Evolutionary conservation across 1,140 invertebrate genomes (phyloP).

Genomic region (Scaptomyza hsui): DNA sequence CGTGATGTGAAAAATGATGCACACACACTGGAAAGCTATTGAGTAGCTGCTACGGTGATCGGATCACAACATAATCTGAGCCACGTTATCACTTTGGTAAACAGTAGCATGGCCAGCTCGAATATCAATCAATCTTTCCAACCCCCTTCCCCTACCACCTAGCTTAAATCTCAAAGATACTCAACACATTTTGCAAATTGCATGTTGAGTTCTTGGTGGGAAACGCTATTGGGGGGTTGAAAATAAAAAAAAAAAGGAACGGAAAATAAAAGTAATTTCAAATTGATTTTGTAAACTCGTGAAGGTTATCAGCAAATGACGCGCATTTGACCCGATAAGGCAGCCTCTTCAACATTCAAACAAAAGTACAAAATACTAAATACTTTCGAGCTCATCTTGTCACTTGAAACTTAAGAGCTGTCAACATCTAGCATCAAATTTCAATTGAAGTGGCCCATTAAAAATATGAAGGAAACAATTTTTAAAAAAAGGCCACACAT

Average conservation of each 20-base stretch:
- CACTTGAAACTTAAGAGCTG: slow-evolving; percentile 17
- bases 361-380: neutral
- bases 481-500: slow-evolving; percentile 3
- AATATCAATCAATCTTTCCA: slow-evolving; percentile 69
- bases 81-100: slow-evolving; percentile 79
- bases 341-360: slow-evolving; percentile 2
- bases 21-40: slow-evolving; percentile 13
- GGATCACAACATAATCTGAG: slow-evolving; percentile 80
- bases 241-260: slow-evolving; percentile 13
- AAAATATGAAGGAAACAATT: slow-evolving; percentile 1
- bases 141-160: neutral
- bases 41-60: slow-evolving; percentile 53
- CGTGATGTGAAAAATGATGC: slow-evolving; percentile 75
- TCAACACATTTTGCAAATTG: slow-evolving; percentile 73
- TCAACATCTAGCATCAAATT: slow-evolving; percentile 60
- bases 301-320: slow-evolving; percentile 58
- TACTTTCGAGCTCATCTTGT: slow-evolving; percentile 21
- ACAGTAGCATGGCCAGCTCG: slow-evolving; percentile 52
- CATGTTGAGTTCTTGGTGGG: slow-evolving; percentile 51
- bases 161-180: slow-evolving; percentile 56
- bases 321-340: slow-evolving; percentile 44
- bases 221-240: slow-evolving; percentile 29
- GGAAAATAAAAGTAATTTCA: slow-evolving; percentile 40
- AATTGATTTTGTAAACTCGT: slow-evolving; percentile 46
- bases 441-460: slow-evolving; percentile 57